These are phyloP conservation scores for Panthera leo DNA, from an alignment of 2,113 vertebrate genomes.

Conservation along the genomic window DNA sequence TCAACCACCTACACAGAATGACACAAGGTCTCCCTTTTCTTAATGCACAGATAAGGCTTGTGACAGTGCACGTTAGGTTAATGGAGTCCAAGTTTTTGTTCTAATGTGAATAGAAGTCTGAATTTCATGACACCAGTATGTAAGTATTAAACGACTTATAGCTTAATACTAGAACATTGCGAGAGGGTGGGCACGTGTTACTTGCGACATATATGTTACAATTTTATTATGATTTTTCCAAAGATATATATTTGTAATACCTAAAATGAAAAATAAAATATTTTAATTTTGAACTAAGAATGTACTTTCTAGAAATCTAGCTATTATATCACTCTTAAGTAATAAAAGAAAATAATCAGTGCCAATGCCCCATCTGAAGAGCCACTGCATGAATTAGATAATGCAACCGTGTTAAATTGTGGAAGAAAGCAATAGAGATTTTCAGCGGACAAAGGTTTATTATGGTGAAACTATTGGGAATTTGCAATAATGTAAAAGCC, in stretches of 20 bases:
- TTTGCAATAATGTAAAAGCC: constrained; percentile 31
- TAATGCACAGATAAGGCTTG: neutral
- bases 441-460: constrained; percentile 40
- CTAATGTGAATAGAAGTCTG: neutral
- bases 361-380: neutral
- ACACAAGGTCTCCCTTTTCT: neutral
- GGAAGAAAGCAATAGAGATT: neutral
- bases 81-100: neutral
- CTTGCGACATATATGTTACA: neutral
- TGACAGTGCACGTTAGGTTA: neutral
- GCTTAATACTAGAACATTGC: neutral
- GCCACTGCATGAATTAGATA: neutral
- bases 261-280: neutral
- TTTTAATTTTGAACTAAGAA: constrained; percentile 14
- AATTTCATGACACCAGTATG: neutral
- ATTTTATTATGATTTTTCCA: neutral
- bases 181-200: rapidly evolving
- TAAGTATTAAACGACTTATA: neutral
- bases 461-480: neutral
- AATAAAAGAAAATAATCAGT: constrained; percentile 18
- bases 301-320: neutral
- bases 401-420: neutral
- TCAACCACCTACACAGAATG: neutral
- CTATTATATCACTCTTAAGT: neutral
- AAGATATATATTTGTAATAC: neutral